phyloP scores from a whole-genome alignment of 1,140 invertebrate genomes.

The Paraescarpia echinospica region DNA sequence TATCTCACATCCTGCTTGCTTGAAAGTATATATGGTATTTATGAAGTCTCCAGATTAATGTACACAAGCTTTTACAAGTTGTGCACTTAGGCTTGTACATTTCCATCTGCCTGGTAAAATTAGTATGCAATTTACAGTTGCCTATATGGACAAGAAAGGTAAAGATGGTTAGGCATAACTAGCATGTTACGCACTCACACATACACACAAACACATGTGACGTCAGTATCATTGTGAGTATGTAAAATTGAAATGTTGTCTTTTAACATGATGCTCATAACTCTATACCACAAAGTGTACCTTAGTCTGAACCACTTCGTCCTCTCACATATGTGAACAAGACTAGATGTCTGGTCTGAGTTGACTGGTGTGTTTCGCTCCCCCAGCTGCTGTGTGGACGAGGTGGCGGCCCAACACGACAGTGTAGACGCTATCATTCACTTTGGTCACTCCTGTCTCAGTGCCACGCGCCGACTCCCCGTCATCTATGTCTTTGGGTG shows the following conservation, averaged over 20 bases:
- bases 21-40: slow-evolving; percentile 7
- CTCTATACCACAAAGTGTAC: no score
- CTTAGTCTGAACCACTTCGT: no score
- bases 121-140: not conserved
- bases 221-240: not conserved
- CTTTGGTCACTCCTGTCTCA: slow-evolving; percentile 86
- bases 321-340: no score
- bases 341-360: not conserved
- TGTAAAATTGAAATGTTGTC: no score
- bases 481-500: slow-evolving; percentile 63
- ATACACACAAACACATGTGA: no score
- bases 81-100: not conserved
- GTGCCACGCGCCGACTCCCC: slow-evolving; percentile 66
- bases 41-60: not conserved
- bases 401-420: slow-evolving; percentile 81
- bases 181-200: not conserved
- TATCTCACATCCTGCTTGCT: not conserved
- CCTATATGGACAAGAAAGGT: not conserved
- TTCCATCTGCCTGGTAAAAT: not conserved
- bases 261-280: no score
- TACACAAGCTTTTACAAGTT: not conserved
- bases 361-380: slow-evolving; percentile 31
- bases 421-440: slow-evolving; percentile 85
- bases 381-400: slow-evolving; percentile 88
- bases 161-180: not conserved